Evolutionary conservation across 2,888 invertebrate genomes (phyloP), one percentile per base, ranked within the genome.

Genomic region (Cephus rjabovi): DNA sequence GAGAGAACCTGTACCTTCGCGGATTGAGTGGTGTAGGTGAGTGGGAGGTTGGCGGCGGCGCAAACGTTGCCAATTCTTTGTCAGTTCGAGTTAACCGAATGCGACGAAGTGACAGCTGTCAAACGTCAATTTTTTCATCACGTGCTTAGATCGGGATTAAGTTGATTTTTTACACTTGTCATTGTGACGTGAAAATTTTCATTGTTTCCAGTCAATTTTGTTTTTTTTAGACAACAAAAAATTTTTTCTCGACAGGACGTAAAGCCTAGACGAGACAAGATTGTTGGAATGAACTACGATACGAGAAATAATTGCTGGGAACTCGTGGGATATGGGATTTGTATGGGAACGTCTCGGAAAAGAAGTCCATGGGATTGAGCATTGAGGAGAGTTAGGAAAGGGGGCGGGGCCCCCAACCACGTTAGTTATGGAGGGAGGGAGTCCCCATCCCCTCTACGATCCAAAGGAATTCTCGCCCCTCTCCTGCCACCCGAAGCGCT

Each of bases 351-450:
- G n/a, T 34, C 23, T 56, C 68, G 69, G 74, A 35, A 77, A 77
- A 69, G 77, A 77, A 77, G 74, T 78, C 73, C 78, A 78, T 78
- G 78, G 75, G 75, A 73, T 69, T 75, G 34, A 76, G 73, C 71
- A 75, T 69, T 75, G 34, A 76, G 73, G 75, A 75, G 76, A 73
- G 75, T 75, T 73, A 73, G 78, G 56, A 71, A 73, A 84, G 86
- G 86, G 81, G 88, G 89, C 88, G 89, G 88, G 86, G 86, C 85
- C 83, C 83, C 68, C 75, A 78, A 83, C 82, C 84, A 83, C 83
- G 82, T 82, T 85, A 85, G 84, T 82, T 83, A 34, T 82, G 81
- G 78, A 78, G 81, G 80, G 75, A 79, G 83, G 77, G 82, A 83
- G 81, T 75, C 78, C 33, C 71, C 33, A 23, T 71, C 33, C 33